Evolutionary conservation across 2,888 invertebrate genomes (phyloP), one percentile per base, ranked within the genome.

Genomic region (Cinara cedri): DNA sequence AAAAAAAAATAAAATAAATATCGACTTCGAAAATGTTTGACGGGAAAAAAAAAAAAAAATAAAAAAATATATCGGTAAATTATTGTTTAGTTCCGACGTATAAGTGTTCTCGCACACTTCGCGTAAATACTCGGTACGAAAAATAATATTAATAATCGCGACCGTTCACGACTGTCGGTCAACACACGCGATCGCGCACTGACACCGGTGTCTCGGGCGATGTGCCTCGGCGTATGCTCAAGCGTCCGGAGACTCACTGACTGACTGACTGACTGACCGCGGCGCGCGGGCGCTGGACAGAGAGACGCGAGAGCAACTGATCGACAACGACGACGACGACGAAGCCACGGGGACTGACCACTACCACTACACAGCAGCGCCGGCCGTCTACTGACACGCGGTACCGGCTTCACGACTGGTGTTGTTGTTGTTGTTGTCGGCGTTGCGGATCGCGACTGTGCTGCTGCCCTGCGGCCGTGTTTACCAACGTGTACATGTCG

Each of bases 401-500:
- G 13, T 10, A 46, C 46, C 54, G 54, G n/a, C 54, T 54, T 54
- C 8, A 54, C 65, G 65, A 60, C 60, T 60, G 60, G 26, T 24
- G 63, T 51, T 51, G 51, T 51, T 51, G 51, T 51, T 51, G 62
- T 44, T 42, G 63, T 44, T 44, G 63, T 65, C 19, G 13, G 42
- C 19, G 42, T 44, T 14, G 42, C 8, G 8, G 11, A 44, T 68
- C n/a, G n/a, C 51, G 63, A 19, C 19, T 65, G 75, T 68, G 66
- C 68, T 78, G 68, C 68, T 62, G 60, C 60, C 60, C 42, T 57
- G 51, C 63, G 51, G 54, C 34, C 19, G 34, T 34, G 34, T 34
- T n/a, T n/a, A n/a, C n/a, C n/a, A n/a, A n/a, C n/a, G 34, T 6
- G 34, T 34, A 6, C 34, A 34, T 34, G 34, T 34, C 34, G 34